A percentile compares a stretch with the other conserved stretches of the same genome.
These are phyloP conservation scores for Progne subis DNA, from an alignment of 2,113 vertebrate genomes.

Conservation along the genomic window DNA sequence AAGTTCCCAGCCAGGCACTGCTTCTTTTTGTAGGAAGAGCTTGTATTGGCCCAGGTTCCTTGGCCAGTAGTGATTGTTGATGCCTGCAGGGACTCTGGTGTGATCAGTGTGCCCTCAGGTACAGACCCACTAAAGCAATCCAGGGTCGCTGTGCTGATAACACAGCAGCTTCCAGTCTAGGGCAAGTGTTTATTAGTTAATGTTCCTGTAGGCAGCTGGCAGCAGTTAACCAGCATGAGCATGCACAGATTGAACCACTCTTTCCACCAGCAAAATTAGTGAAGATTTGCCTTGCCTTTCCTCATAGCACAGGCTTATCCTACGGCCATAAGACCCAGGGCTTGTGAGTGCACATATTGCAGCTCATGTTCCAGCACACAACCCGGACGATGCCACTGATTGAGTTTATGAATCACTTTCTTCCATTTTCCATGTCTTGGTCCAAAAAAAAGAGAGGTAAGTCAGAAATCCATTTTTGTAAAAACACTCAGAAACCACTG, in stretches of 20 bases:
- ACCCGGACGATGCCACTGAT: not conserved
- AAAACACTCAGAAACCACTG: conserved; percentile 22
- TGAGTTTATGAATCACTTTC: not conserved
- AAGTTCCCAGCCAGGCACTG: not conserved
- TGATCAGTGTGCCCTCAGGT: not conserved
- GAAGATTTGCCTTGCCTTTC: conserved; percentile 6
- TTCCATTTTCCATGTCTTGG: not conserved
- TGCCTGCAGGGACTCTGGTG: not conserved
- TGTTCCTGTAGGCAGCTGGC: not conserved
- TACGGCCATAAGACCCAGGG: not conserved
- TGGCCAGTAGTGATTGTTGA: not conserved
- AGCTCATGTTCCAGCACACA: not conserved
- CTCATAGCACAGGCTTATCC: not conserved
- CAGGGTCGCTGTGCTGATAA: not conserved
- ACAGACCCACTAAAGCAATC: not conserved
- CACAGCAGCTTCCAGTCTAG: not conserved
- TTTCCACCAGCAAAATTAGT: conserved; percentile 2
- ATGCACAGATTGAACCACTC: not conserved
- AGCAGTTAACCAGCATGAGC: not conserved
- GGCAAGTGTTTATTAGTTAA: not conserved
- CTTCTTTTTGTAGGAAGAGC: not conserved
- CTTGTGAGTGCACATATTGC: not conserved
- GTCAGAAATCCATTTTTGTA: not conserved
- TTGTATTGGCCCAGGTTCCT: not conserved
- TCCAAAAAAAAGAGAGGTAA: not conserved